Evolutionary conservation across 2,113 vertebrate species (phyloP).

Genomic region (Australoheros scitulus): DNA sequence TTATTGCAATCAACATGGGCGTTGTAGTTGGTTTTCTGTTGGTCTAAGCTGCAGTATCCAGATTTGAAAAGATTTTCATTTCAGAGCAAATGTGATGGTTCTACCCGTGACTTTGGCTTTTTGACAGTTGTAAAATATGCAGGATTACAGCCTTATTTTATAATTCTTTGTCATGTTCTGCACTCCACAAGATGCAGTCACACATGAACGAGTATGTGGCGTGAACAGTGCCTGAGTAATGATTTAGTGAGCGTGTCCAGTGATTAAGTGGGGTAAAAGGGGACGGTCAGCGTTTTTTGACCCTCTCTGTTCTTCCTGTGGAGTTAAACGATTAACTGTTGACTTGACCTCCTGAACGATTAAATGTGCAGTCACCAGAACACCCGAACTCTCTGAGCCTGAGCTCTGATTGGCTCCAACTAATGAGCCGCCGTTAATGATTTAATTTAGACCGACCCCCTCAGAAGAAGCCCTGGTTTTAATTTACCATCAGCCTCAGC

Average conservation of each 20-base stretch:
- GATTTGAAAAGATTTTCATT: neutral
- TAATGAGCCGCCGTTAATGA: conserved; percentile 60
- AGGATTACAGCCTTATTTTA: neutral
- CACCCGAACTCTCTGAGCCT: conserved; percentile 20
- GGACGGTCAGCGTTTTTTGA: neutral
- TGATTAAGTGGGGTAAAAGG: conserved; percentile 20
- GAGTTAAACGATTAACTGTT: conserved; percentile 55
- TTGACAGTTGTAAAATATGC: neutral
- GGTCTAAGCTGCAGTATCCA: neutral
- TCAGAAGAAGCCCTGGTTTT: neutral
- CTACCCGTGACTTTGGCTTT: neutral
- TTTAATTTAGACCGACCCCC: conserved; percentile 51
- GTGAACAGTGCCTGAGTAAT: neutral
- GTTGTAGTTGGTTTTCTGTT: neutral
- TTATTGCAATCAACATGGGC: neutral
- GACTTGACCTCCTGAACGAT: conserved; percentile 26
- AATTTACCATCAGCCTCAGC: neutral
- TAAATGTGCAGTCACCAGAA: conserved; percentile 55
- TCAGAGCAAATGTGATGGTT: neutral
- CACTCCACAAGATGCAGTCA: neutral
- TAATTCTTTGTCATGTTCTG: neutral
- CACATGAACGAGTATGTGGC: neutral
- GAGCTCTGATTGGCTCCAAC: conserved; percentile 32
- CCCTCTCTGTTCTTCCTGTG: neutral
- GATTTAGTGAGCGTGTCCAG: conserved; percentile 28